These are phyloP conservation scores for Bathynomus jamesi DNA, from an alignment of 1,140 invertebrate genomes.

Conservation along the genomic window DNA sequence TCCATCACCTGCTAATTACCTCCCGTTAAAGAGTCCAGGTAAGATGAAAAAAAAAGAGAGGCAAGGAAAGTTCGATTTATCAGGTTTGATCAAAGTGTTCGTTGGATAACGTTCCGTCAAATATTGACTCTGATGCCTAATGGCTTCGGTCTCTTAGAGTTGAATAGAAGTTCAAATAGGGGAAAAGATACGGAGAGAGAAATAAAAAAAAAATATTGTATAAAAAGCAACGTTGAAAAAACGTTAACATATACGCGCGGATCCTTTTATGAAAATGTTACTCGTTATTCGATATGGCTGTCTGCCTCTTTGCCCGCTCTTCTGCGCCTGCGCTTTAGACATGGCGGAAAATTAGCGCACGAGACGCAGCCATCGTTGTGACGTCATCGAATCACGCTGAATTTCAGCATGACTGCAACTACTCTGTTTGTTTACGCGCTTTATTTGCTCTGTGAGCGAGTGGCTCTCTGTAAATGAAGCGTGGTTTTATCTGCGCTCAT, in stretches of 20 bases:
- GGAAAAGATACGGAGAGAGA: neutral
- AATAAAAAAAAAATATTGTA: no score
- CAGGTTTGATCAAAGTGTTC: neutral
- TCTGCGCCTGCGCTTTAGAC: neutral
- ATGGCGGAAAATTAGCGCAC: neutral
- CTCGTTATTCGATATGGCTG: neutral
- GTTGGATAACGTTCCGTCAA: neutral
- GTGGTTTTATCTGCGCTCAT: no score
- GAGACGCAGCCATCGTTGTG: neutral
- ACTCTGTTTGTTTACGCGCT: no score
- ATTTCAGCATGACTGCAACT: no score
- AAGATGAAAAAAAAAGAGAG: neutral
- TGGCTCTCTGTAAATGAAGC: no score
- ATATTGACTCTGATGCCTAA: neutral
- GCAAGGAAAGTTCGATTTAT: neutral
- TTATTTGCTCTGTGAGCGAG: no score
- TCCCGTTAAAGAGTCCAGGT: neutral
- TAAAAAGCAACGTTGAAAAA: neutral
- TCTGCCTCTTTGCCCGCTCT: neutral
- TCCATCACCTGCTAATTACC: neutral
- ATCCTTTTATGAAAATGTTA: neutral
- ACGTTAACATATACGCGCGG: neutral
- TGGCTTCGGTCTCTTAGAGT: neutral
- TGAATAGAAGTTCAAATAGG: neutral
- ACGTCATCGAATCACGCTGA: no score